Base-by-base conservation (phyloP, 2,888 invertebrate species). In the Limenitis camilla region DNA sequence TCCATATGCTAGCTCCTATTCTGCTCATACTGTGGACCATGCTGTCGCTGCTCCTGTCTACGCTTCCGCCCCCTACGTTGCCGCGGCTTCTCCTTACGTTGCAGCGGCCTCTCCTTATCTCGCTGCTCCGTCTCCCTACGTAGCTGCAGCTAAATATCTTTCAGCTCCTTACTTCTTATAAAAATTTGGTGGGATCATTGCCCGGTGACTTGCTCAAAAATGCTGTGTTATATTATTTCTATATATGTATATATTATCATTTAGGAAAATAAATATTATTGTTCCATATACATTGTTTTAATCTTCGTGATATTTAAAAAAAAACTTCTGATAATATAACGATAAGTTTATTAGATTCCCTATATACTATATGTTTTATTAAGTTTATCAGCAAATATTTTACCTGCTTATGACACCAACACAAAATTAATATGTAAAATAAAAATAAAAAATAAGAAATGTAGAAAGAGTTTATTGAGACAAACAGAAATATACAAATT, bases 1-100 rank as follows among this genome's bases (percentile, higher is more conserved):
- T 0, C 93, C 94, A 4, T 93, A 93, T 64, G 93, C 94, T 48
- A 91, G 90, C 63, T 93, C 92, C 9, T 94, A 92, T 79, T 93
- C 92, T 55, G 93, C 93, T 0, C 93, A 93, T 65, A 86, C 91
- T 19, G 88, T 94, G 51, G 93, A 93, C 79, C 94, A 94, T 65
- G 19, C 19, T 19, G 19, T 67, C 5, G 65, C 68, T 10, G 55
- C 64, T 1, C 63, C 65, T 6, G 63, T 72, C 78, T 82, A 81
- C 66, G 59, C 78, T 8, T 68, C 80, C 10, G 68, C 81, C 30
- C 81, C 81, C 40, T 82, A 78, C 72, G 64, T 66, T 19, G 19
- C 19, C 2, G 19, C 19, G 3, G 19, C 19, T 3, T 19, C 19
- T 19, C 19, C 19, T 19, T 19, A 19, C 19, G 19, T 19, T 19